phyloP scores from a whole-genome alignment of 2,113 vertebrate species.

The Bubalus kerabau region DNA sequence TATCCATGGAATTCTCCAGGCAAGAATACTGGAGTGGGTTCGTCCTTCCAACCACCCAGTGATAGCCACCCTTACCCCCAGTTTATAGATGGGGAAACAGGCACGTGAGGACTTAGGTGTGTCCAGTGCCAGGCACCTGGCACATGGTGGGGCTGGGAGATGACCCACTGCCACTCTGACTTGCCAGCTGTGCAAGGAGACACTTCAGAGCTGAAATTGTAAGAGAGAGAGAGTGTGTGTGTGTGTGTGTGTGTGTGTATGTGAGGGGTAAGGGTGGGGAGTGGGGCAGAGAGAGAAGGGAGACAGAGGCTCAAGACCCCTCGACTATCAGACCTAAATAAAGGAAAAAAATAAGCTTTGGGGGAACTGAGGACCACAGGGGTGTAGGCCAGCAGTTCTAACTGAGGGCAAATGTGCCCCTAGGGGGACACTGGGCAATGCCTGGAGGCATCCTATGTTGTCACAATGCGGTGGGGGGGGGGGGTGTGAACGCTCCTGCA shows the following conservation, averaged over 20 bases:
- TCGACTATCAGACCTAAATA: neutral
- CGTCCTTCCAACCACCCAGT: neutral
- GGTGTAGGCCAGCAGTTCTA: neutral
- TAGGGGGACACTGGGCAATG: rapidly evolving
- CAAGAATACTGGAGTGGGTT: neutral
- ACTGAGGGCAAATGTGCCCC: neutral
- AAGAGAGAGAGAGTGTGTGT: no score
- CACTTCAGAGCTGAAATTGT: neutral
- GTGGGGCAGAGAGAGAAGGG: neutral
- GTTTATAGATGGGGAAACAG: neutral
- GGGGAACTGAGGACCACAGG: neutral
- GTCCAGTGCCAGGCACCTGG: neutral
- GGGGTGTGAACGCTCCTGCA: neutral
- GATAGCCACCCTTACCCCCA: neutral
- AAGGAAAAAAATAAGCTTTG: neutral
- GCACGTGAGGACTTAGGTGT: neutral
- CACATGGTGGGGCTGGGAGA: no score
- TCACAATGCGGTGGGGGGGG: rapidly evolving
- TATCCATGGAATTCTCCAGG: neutral
- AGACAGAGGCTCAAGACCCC: neutral
- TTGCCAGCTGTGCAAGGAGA: neutral
- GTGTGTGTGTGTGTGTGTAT: neutral
- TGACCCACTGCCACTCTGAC: neutral
- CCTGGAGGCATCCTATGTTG: no score
- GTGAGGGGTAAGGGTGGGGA: neutral